A percentile compares a stretch with the other conserved stretches of the same genome.
phyloP scores from a whole-genome alignment of 2,113 vertebrate species.

The Oncorhynchus keta region DNA sequence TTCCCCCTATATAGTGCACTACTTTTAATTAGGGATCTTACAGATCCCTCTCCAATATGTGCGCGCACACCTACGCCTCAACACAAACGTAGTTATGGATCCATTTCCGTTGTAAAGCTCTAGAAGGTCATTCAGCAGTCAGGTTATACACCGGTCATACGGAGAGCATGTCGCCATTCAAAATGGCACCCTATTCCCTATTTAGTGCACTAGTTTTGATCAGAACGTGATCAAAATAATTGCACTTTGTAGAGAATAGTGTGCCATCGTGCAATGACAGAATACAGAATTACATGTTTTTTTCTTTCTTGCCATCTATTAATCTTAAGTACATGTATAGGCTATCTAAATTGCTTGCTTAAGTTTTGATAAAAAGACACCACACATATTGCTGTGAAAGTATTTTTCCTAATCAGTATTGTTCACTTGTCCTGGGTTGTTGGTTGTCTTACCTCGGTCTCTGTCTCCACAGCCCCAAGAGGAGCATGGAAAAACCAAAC shows the following conservation, averaged over 20 bases:
- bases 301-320: not conserved
- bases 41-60: too few relatives aligned
- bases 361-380: not conserved
- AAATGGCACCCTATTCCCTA: too few relatives aligned
- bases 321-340: too few relatives aligned
- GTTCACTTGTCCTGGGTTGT: not conserved
- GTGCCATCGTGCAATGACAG: not conserved
- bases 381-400: not conserved
- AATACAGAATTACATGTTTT: not conserved
- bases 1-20: too few relatives aligned
- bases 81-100: not conserved
- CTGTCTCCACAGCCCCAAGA: constrained; percentile 83
- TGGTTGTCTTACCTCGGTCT: not conserved
- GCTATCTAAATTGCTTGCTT: not conserved
- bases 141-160: not conserved
- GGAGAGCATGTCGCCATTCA: too few relatives aligned
- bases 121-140: not conserved
- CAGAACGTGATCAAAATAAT: not conserved
- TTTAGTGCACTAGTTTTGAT: too few relatives aligned
- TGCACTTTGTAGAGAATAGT: not conserved
- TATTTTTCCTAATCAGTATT: not conserved
- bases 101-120: not conserved
- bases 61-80: not conserved
- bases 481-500: constrained; percentile 92
- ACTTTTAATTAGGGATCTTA: too few relatives aligned